Base-by-base conservation (phyloP, 2,113 vertebrate genomes). In the Vicugna pacos region DNA sequence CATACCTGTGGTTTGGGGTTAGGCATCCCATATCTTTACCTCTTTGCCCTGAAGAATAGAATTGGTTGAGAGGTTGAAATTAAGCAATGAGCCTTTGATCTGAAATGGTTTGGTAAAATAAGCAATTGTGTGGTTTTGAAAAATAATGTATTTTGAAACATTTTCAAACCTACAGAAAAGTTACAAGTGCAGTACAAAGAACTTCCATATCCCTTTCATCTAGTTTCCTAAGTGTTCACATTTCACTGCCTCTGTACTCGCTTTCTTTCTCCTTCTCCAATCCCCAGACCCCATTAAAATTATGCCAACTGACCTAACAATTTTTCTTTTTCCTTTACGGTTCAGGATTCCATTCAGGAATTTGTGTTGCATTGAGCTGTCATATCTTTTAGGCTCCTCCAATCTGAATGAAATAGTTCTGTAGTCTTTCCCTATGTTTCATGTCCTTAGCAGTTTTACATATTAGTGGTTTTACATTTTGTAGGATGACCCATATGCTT, bases 1-100 rank as follows among this genome's bases (percentile, higher is more conserved):
- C 97, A 97, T 98, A 92, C 90, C 67, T 97, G 96, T 96, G 97
- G 96, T 97, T 97, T 98, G 89, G 96, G 95, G 96, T 97, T 97
- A 96, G 96, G 89, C 46, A 82, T 95, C 30, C 80, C 28, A 35
- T 97, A 86, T 30, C 58, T 95, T 86, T 91, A 81, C 56, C 38
- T 77, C 35, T 96, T 96, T 97, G 69, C 69, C 76, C 83, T 94
- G 82, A 95, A 95, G 95, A 94, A 91, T 48, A 93, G 75, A 97
- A 91, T 42, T 95, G 19, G 67, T 86, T 79, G 73, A 77, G 50
- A 93, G 67, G 85, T 60, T 96, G 85, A 97, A 97, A 95, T 96
- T 81, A 94, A 97, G 76, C 88, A 93, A 64, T 84, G 65, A 94
- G 24, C 24, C 54, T 93, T 97, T 97, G 86, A 96, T 91, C 94